Evolutionary conservation across 2,797 vertebrate genomes (phyloP), one percentile per base, ranked within the genome.

Genomic region (Menidia menidia): DNA sequence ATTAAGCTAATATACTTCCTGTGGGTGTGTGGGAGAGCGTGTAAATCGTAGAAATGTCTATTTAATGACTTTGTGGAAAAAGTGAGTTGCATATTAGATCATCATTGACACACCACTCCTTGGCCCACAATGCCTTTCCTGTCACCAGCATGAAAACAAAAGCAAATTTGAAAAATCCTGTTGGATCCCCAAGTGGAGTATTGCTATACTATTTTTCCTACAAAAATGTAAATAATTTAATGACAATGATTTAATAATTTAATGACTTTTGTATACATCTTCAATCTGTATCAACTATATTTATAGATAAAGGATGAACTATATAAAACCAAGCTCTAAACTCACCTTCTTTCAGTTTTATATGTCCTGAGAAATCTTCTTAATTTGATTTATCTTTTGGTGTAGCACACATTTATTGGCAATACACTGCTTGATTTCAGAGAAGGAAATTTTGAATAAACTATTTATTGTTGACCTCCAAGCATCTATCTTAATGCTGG

Each of bases 1-100:
- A 78, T 51, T 75, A 48, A 63, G 55, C 52, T 87, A 64, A 87
- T 81, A 66, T 61, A 75, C 64, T 83, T 44, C 66, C 41, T 54
- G 70, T 69, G 48, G 4, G 43, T 56, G 30, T n/a, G 61, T 69
- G 64, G 58, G 59, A 58, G 25, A 44, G 42, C 45, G 60, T 75
- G 45, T 51, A 3, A 11, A 33, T 53, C 68, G 41, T n/a, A 69
- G 41, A 77, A 78, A 81, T 80, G 30, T 81, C 58, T 64, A 60
- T 64, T 75, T 73, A 74, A 84, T 62, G 74, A 81, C 63, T 80
- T 4, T 68, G 59, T 83, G 86, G 82, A 82, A 88, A 84, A 88
- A 83, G 60, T 87, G 72, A 87, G 64, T 64, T 16, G 30, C 35
- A 48, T 55, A 51, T 71, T 78, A 42, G 50, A 77, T 78, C 63